Evolutionary conservation across 2,797 vertebrate genomes (phyloP).

Genomic region (Trichosurus vulpecula): DNA sequence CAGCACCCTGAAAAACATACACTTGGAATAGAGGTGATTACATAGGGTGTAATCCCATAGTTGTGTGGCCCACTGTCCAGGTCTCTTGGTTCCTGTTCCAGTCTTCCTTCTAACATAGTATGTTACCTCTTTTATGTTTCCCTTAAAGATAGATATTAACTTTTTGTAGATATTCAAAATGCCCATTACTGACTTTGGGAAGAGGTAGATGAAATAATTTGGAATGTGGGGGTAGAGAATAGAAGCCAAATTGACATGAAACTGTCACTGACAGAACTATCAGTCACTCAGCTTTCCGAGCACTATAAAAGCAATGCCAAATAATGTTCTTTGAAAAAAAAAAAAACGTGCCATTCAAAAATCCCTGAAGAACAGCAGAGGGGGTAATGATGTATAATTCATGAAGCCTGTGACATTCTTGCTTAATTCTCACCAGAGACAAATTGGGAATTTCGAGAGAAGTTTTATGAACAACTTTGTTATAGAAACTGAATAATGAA

Average conservation of each 20-base stretch:
- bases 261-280: constrained; percentile 20
- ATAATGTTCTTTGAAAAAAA: background rate
- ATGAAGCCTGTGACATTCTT: constrained; percentile 41
- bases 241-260: constrained; percentile 37
- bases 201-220: background rate
- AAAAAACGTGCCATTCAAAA: constrained; percentile 29
- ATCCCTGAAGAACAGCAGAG: constrained; percentile 24
- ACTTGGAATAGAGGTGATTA: background rate
- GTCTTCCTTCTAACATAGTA: background rate
- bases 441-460: constrained; percentile 59
- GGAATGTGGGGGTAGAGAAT: background rate
- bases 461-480: constrained; percentile 20
- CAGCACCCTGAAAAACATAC: background rate
- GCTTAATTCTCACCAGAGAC: constrained; percentile 47
- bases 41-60: background rate
- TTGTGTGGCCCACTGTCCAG: background rate
- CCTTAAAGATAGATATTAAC: background rate
- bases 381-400: constrained; percentile 60
- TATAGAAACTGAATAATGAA: background rate
- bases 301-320: constrained; percentile 51
- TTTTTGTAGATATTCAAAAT: constrained; percentile 4
- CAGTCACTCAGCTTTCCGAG: constrained; percentile 56
- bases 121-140: background rate
- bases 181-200: background rate
- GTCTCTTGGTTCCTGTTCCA: background rate